Evolutionary conservation across 2,113 vertebrate genomes (phyloP).

Genomic region (Lates calcarifer): DNA sequence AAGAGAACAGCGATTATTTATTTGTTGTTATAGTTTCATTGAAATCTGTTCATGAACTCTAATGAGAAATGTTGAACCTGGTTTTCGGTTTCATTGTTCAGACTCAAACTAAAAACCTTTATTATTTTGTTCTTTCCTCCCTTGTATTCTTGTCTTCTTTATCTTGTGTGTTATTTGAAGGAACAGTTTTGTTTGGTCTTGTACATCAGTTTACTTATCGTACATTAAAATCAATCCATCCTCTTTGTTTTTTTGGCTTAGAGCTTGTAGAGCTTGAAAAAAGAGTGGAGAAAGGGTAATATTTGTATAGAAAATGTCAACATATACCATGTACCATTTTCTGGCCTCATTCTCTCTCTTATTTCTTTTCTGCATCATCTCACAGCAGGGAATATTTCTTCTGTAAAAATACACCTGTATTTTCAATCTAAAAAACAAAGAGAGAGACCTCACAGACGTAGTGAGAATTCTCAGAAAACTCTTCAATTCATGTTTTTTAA

Average conservation of each 20-base stretch:
- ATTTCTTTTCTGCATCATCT: not conserved
- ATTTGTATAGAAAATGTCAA: not conserved
- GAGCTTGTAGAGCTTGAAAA: not conserved
- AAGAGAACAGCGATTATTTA: not conserved
- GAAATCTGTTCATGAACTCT: not conserved
- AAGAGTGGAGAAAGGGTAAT: not conserved
- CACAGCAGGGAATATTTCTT: conserved; percentile 1
- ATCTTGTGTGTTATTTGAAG: not conserved
- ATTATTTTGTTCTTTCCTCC: not conserved
- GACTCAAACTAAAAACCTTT: not conserved
- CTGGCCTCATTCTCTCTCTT: not conserved
- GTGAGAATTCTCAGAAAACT: conserved; percentile 3
- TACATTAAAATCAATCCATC: not conserved
- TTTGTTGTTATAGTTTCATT: not conserved
- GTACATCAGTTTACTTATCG: not conserved
- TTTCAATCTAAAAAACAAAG: not conserved
- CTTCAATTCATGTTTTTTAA: not conserved
- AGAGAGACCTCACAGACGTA: not conserved
- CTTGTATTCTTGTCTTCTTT: not conserved
- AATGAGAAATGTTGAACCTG: not conserved
- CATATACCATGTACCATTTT: not conserved
- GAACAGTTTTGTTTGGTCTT: not conserved
- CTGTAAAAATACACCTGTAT: not conserved
- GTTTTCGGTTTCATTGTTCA: not conserved
- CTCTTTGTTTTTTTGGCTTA: not conserved